Evolutionary conservation across 2,888 invertebrate genomes (phyloP), one percentile per base, ranked within the genome.

Genomic region (Vesta saturnalis): DNA sequence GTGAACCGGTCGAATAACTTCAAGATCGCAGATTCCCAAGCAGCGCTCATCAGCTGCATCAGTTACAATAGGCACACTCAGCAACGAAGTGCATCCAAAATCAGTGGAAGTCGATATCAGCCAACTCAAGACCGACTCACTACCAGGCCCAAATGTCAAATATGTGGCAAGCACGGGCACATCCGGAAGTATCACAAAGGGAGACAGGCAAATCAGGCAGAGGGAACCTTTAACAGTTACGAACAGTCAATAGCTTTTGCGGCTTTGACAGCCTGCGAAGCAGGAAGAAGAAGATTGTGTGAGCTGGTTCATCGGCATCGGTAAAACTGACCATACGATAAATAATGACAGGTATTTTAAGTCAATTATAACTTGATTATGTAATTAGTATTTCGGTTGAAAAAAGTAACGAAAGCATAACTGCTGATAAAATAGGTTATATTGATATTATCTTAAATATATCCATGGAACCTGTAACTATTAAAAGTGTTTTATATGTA

Each of bases 331-430:
- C 12, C 66, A 70, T 35, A 62, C 67, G 8, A 60, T 64, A 10
- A 67, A 67, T 39, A 15, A 47, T 4, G 12, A 18, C 19, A 63
- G 2, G 1, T 63, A 1, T 67, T 67, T 43, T 60, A 22, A 2
- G 8, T 0, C 5, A 1, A 18, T 15, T n/a, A 8, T 0, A 54
- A 5, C 60, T 74, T 23, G 4, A 62, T 8, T 43, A 19, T 8
- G 67, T 68, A 14, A 14, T 71, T 35, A 55, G 71, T 21, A 70
- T 75, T 8, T 49, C 66, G 1, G 63, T 71, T 3, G 72, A 72
- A 3, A 73, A 71, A 46, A 64, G n/a, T n/a, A n/a, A n/a, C n/a
- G n/a, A n/a, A n/a, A n/a, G n/a, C n/a, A n/a, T n/a, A n/a, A n/a
- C n/a, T n/a, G n/a, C n/a, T n/a, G n/a, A n/a, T n/a, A n/a, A n/a